Percentiles rank a stretch among this genome's conserved stretches.
phyloP scores from a whole-genome alignment of 2,797 vertebrate genomes.

The Channa striata region DNA sequence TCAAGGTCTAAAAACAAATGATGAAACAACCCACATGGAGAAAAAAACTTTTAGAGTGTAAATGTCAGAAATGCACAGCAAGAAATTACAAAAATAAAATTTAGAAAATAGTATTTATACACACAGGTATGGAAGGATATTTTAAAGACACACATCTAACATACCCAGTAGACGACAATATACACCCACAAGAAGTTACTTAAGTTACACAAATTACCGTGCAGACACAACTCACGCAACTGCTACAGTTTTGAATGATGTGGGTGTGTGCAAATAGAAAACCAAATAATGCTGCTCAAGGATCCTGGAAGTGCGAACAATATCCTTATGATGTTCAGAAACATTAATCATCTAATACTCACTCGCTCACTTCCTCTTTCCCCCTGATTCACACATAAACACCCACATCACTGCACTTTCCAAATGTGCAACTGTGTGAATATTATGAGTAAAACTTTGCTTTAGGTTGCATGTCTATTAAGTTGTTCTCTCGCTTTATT shows the following conservation, averaged over 20 bases:
- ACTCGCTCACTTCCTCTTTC: slow-evolving; percentile 4
- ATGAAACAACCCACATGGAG: slow-evolving; percentile 43
- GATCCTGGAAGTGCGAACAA: slow-evolving; percentile 37
- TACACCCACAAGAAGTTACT: slow-evolving; percentile 16
- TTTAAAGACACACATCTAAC: slow-evolving; percentile 49
- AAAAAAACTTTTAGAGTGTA: slow-evolving; percentile 28
- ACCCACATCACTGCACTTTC: neutral
- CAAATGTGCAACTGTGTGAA: neutral
- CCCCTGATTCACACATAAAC: neutral
- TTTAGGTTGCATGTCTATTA: neutral
- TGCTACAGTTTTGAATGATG: slow-evolving; percentile 54
- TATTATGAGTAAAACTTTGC: neutral
- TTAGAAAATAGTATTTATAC: slow-evolving; percentile 44
- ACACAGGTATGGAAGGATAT: slow-evolving; percentile 27
- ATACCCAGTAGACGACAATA: slow-evolving; percentile 24
- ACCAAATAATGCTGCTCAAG: slow-evolving; percentile 55
- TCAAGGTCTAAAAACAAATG: slow-evolving; percentile 46
- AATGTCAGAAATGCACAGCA: slow-evolving; percentile 43
- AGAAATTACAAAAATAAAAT: slow-evolving; percentile 66
- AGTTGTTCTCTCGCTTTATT: too few species aligned
- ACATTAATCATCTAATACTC: slow-evolving; percentile 32
- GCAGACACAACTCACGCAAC: slow-evolving; percentile 27
- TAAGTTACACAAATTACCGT: slow-evolving; percentile 14
- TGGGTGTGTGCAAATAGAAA: slow-evolving; percentile 59
- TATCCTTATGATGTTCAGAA: slow-evolving; percentile 61